Base-by-base conservation (phyloP, 2,888 invertebrate species). In the Drosophila ezoana region DNA sequence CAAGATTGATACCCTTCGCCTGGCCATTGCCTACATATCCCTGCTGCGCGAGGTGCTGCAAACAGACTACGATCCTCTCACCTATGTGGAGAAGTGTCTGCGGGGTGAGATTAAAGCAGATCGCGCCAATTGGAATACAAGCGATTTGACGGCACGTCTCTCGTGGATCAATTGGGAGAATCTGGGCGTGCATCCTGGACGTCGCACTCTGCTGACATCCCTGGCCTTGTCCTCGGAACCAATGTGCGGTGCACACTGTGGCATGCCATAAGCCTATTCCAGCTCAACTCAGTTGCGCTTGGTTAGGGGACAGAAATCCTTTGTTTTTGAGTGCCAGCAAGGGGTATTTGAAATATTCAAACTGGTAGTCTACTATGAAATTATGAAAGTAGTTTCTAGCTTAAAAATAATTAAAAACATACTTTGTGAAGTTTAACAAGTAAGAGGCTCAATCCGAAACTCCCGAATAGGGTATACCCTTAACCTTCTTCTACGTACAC, bases 141-240 rank as follows among this genome's bases (percentile, higher is more conserved):
- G 98, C 90, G 99, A 99, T 94, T 93, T 99, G 79, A 98, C 99
- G 1, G 99, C 99, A 0, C 94, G 99, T 60, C 93, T 99, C 32
- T 98, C 98, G 0, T 99, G 99, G 99, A 99, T 99, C 85, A 98
- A 99, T 90, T 99, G 99, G 99, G 98, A 98, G 92, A 98, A 98
- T 91, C 94, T 99, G 1, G 99, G 99, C 1, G 98, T 99, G 4
- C 97, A 96, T 90, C 98, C 98, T 2, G 97, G 96, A 63, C 93
- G 97, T 52, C 94, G 98, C 80, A 97, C 97, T 68, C 94, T 97
- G 6, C 93, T 97, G 2, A 97, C 97, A 0, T 96, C 97, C 0
- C 93, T 97, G 16, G 96, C 97, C 0, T 93, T 97, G 13, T 95
- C 96, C 49, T 95, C 96, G 0, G 96, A 97, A 83, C 94, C 93